A percentile compares a stretch with the other conserved stretches of the same genome.
Conservation (phyloP, 2,888 invertebrate species). For the Matsumyia berberina region DNA sequence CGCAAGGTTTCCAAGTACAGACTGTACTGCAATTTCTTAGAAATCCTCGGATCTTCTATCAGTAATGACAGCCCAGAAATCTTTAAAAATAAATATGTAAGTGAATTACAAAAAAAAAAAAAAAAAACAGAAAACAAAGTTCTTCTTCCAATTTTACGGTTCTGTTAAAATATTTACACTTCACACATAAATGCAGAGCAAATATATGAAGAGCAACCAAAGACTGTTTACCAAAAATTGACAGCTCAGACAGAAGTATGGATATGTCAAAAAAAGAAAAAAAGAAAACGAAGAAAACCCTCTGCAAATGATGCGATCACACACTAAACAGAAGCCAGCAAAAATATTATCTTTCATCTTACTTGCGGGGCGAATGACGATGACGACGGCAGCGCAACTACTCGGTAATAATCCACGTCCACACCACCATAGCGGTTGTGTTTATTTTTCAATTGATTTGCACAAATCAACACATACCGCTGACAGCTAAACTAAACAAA, state of each 20-base stretch:
- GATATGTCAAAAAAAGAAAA: constrained; percentile 17
- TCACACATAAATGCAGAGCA: background rate
- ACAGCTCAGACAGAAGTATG: constrained; percentile 44
- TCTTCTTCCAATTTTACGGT: background rate
- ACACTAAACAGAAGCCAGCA: constrained; percentile 30
- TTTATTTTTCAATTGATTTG: constrained; percentile 54
- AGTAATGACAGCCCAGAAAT: background rate
- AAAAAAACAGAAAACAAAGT: background rate
- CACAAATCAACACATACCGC: constrained; percentile 42
- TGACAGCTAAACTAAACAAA: constrained; percentile 65
- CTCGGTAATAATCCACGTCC: background rate
- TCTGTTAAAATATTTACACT: constrained; percentile 40
- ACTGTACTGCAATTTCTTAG: too few relatives aligned
- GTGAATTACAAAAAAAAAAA: too few relatives aligned
- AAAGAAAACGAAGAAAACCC: constrained; percentile 12
- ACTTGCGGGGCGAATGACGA: background rate
- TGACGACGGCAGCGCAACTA: too few relatives aligned
- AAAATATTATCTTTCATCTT: constrained; percentile 53
- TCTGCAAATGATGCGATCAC: constrained; percentile 19
- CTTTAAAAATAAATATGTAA: too few relatives aligned
- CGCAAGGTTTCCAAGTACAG: too few relatives aligned
- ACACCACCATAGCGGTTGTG: background rate
- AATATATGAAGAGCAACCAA: constrained; percentile 12
- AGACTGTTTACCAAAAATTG: constrained; percentile 33
- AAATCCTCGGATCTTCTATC: too few relatives aligned